Evolutionary conservation across 2,888 invertebrate genomes (phyloP), one percentile per base, ranked within the genome.

Genomic region (Hyposoter didymator): DNA sequence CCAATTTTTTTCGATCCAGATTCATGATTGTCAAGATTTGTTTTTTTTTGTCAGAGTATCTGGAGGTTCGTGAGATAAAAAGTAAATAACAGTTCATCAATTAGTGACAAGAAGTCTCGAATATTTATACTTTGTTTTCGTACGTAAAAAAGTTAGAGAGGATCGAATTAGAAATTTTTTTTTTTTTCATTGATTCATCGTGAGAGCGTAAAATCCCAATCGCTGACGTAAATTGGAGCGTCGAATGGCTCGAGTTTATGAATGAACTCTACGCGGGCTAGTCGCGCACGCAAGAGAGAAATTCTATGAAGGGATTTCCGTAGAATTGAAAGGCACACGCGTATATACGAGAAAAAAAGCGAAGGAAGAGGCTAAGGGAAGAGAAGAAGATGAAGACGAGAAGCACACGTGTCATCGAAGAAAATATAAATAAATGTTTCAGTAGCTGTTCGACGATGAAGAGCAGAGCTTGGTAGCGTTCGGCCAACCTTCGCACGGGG

Each of bases 371-470:
- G 74, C 32, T 49, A 69, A 80, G 69, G 70, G 76, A 28, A 32
- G 78, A 52, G 76, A 49, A 45, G 62, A 62, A 43, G 67, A 43
- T 62, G 72, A 69, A 39, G 62, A 49, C 62, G 49, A 78, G 64
- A 74, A 84, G 67, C 78, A 84, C 86, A 86, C 88, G 88, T 88
- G 88, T 88, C 88, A 86, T 87, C 85, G 83, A 83, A 74, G 82
- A 74, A 75, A 85, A 88, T 87, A 86, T 86, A 88, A 88, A 88
- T 90, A 92, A 92, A 92, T 91, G 81, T 84, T 88, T 85, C 87
- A 74, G 90, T 90, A 90, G 90, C 90, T 90, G 91, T 88, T 89
- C 87, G 84, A 86, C 89, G 92, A 92, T 88, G 88, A 84, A 90
- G 87, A 86, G 88, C 93, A 92, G 93, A 92, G 89, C 85, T 49